phyloP scores from a whole-genome alignment of 2,113 vertebrate species.

The Apteryx mantelli region DNA sequence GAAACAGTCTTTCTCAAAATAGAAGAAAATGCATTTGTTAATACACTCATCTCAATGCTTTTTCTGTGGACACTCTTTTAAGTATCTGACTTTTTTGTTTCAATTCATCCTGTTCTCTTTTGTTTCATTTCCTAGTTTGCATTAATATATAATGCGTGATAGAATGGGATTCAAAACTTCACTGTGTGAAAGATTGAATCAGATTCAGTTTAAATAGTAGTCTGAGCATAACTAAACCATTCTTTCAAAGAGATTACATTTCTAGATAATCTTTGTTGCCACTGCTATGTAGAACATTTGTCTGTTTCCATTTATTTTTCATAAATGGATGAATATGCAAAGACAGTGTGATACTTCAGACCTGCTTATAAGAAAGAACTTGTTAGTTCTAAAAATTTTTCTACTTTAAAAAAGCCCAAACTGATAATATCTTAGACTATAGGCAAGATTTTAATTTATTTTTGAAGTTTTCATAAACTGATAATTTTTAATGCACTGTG shows the following conservation, averaged over 20 bases:
- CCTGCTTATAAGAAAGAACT: not conserved
- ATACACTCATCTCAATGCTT: not conserved
- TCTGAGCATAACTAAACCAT: not conserved
- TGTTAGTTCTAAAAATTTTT: not conserved
- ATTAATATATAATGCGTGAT: not conserved
- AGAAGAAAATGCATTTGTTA: not conserved
- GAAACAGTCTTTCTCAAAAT: not conserved
- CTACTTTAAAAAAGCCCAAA: not conserved
- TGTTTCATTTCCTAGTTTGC: not conserved
- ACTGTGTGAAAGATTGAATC: not conserved
- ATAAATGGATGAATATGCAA: not conserved
- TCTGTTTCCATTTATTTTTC: not conserved
- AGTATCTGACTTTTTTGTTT: not conserved
- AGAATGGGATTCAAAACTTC: not conserved
- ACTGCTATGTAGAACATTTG: not conserved
- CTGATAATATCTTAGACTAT: not conserved
- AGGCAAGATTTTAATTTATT: not conserved
- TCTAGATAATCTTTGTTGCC: conserved; percentile 25
- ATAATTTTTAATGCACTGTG: not conserved
- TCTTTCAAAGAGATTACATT: conserved; percentile 23
- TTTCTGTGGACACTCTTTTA: not conserved
- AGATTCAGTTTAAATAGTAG: conserved; percentile 6
- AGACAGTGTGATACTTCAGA: not conserved
- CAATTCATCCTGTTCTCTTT: not conserved
- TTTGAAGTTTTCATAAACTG: not conserved